A percentile compares a stretch with the other conserved stretches of the same genome.
phyloP scores from a whole-genome alignment of 2,797 vertebrate genomes.

The Phataginus tricuspis region DNA sequence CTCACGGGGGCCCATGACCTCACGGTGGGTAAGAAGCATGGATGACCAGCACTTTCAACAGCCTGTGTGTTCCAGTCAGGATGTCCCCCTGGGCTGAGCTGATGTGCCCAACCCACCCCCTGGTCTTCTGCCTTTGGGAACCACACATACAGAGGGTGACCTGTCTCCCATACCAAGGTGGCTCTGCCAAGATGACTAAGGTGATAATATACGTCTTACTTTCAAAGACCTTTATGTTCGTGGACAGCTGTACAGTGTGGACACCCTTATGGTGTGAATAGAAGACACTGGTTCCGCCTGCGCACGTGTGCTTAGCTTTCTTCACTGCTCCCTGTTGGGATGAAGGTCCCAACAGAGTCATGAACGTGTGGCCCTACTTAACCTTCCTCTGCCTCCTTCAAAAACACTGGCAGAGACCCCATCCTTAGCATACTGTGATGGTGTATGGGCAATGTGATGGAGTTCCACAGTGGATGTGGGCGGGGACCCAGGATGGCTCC shows the following conservation, averaged over 20 bases:
- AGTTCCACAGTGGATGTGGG: fast-evolving
- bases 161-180: neutral
- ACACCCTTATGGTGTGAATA: neutral
- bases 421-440: fast-evolving
- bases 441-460: fast-evolving
- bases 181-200: neutral
- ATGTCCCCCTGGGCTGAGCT: neutral
- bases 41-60: fast-evolving
- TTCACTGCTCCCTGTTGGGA: neutral
- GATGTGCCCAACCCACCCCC: fast-evolving
- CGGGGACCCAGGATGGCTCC: neutral
- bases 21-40: neutral
- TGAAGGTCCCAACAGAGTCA: neutral
- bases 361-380: neutral
- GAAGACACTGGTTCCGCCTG: neutral
- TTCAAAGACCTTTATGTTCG: neutral
- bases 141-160: neutral
- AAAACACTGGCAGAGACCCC: neutral
- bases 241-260: neutral
- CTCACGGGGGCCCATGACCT: too few relatives aligned
- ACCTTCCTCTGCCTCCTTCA: neutral
- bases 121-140: neutral
- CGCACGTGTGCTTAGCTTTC: neutral
- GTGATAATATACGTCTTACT: neutral
- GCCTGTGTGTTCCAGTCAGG: fast-evolving